Base-by-base conservation (phyloP, 2,888 invertebrate genomes). In the Caenorhabditis virilis region DNA sequence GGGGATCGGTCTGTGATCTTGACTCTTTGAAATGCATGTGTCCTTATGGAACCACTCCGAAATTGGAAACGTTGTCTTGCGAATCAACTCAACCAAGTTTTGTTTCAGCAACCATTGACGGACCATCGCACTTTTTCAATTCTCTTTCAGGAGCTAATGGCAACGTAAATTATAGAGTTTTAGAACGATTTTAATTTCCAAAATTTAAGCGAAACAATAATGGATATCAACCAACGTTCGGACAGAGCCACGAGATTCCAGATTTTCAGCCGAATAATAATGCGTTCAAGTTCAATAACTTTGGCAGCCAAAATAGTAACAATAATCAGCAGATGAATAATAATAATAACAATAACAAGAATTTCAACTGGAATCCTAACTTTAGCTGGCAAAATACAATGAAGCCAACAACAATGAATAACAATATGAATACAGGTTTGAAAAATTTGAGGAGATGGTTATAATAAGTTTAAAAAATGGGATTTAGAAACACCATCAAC, bases 1-100 rank as follows among this genome's bases (percentile, higher is more conserved):
- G 82, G 9, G 80, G 80, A 18, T 79, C 81, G 16, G 78, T 82
- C 36, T 82, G 82, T 50, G 79, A 81, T 49, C 61, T 73, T 47
- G 70, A 72, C 35, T 56, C 72, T n/a, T 61, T 59, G 18, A 64
- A 63, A 39, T 76, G 82, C 61, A 76, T 82, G 47, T 82, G 82
- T 39, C 82, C 82, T 16, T 76, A 71, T 39, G 82, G 82, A 20
- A 78, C 79, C 2, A 69, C 72, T 26, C 79, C 80, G 22, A 69
- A 80, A 41, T 57, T 82, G 26, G 80, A 79, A 42, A 80, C 78
- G 2, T 59, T 81, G 36, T 81, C 78, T 41, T 81, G 81, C 54
- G 69, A 68, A 55, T 61, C 68, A 3, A 54, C 48, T 3, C 50
- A 55, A 39, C 58, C 62, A 16, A 49, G 60, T 30, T 66, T 66